Evolutionary conservation across 92 coral and sea anemone genomes (phyloP).

Genomic region (Blastomussa wellsi): DNA sequence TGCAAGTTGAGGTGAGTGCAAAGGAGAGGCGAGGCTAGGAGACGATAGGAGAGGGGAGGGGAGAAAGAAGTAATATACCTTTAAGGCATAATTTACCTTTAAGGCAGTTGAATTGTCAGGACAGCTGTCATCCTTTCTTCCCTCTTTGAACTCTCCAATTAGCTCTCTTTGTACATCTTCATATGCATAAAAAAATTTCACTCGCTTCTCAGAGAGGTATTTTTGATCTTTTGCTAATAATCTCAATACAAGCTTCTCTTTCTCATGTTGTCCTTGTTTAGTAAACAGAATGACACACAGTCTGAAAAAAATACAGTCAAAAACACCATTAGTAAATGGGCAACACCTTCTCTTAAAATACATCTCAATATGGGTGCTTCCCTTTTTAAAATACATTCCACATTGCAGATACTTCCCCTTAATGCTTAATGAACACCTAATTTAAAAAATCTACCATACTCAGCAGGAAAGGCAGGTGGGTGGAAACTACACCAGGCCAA

Average conservation of each 20-base stretch:
- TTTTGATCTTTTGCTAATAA: conserved; percentile 52
- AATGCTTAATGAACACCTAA: no score
- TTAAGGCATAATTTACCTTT: conserved; percentile 29
- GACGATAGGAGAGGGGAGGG: no score
- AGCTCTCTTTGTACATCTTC: conserved; percentile 73
- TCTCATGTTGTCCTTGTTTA: conserved; percentile 51
- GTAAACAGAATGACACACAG: conserved; percentile 86
- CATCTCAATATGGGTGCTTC: not conserved
- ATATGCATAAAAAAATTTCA: conserved; percentile 75
- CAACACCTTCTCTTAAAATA: not conserved
- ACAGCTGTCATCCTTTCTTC: conserved; percentile 38
- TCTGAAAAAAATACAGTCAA: conserved; percentile 33
- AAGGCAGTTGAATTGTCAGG: conserved; percentile 50
- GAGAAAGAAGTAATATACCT: no score
- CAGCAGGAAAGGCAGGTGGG: no score
- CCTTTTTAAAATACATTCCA: not conserved
- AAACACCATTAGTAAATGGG: not conserved
- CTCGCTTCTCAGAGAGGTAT: conserved; percentile 54
- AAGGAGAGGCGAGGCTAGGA: no score
- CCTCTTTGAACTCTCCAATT: conserved; percentile 61
- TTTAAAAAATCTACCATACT: no score
- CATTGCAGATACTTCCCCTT: not conserved
- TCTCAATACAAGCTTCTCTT: conserved; percentile 64
- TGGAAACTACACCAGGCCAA: no score
- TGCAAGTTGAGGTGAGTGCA: no score